These are phyloP conservation scores for Vanacampus margaritifer DNA, from an alignment of 2,113 vertebrate genomes.

Conservation along the genomic window DNA sequence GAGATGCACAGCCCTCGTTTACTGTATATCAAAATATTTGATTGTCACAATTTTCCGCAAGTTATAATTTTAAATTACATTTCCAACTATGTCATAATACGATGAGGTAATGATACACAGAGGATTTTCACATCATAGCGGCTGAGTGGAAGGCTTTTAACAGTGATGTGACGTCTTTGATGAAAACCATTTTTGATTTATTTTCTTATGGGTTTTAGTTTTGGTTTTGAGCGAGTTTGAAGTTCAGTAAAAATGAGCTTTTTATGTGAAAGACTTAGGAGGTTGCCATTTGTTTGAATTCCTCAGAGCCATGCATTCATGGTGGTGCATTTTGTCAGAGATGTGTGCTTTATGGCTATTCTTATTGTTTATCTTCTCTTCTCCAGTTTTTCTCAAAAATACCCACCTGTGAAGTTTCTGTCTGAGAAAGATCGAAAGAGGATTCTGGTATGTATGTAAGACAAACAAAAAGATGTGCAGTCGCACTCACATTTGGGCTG, in stretches of 20 bases:
- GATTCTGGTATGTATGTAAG: conserved; percentile 87
- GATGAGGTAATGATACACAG: too few species aligned
- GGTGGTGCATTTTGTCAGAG: background rate
- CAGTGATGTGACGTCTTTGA: too few species aligned
- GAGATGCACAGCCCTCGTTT: too few species aligned
- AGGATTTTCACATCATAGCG: too few species aligned
- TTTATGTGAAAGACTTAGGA: background rate
- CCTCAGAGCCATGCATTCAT: background rate
- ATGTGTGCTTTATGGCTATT: background rate
- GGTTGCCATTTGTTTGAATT: background rate
- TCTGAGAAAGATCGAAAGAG: conserved; percentile 98
- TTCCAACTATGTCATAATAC: too few species aligned
- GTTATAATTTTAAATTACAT: too few species aligned
- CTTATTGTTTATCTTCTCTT: conserved; percentile 9
- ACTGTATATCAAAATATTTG: too few species aligned
- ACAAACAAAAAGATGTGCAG: background rate
- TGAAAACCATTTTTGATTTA: background rate
- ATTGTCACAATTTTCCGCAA: too few species aligned
- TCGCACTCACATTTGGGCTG: background rate
- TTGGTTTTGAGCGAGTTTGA: background rate
- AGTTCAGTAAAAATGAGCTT: background rate
- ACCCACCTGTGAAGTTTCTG: conserved; percentile 96
- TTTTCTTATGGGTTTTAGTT: background rate
- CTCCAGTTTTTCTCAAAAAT: conserved; percentile 91
- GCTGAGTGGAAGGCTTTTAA: too few species aligned